Conservation (phyloP, 2,797 vertebrate species). For the Spinus pinus region DNA sequence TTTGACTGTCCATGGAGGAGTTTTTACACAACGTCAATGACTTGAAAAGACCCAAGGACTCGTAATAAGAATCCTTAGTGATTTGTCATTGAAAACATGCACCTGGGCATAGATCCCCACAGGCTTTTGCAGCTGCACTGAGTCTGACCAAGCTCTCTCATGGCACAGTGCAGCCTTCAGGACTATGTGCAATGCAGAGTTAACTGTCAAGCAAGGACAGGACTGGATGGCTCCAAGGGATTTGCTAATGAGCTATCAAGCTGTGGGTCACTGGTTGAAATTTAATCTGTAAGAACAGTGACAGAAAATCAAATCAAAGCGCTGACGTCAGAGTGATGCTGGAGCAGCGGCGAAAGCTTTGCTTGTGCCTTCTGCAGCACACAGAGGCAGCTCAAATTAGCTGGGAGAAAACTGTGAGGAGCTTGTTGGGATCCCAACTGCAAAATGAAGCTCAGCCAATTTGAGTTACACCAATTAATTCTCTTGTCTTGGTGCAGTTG, state of each 20-base stretch:
- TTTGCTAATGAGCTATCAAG: constrained; percentile 59
- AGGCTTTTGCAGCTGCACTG: background rate
- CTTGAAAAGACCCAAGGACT: background rate
- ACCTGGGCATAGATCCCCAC: background rate
- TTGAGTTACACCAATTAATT: background rate
- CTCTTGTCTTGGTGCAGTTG: background rate
- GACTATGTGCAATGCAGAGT: background rate
- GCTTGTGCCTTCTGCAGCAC: background rate
- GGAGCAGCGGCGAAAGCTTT: background rate
- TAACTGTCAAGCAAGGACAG: constrained; percentile 9
- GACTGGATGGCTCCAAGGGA: background rate
- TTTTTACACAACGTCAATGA: background rate
- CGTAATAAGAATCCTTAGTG: background rate
- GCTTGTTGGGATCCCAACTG: background rate
- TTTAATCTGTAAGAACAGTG: constrained; percentile 30
- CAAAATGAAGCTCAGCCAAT: background rate
- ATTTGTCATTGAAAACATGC: background rate
- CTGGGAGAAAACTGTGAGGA: background rate
- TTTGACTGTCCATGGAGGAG: background rate
- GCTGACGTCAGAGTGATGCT: constrained; percentile 24
- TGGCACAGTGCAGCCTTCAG: background rate
- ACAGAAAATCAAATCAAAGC: constrained; percentile 50
- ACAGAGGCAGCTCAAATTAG: background rate
- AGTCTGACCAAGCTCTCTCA: background rate
- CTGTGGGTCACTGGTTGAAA: constrained; percentile 40